Percentiles rank a stretch among this genome's conserved stretches.
phyloP scores from a whole-genome alignment of 2,113 vertebrate genomes.

The Uria aalge region DNA sequence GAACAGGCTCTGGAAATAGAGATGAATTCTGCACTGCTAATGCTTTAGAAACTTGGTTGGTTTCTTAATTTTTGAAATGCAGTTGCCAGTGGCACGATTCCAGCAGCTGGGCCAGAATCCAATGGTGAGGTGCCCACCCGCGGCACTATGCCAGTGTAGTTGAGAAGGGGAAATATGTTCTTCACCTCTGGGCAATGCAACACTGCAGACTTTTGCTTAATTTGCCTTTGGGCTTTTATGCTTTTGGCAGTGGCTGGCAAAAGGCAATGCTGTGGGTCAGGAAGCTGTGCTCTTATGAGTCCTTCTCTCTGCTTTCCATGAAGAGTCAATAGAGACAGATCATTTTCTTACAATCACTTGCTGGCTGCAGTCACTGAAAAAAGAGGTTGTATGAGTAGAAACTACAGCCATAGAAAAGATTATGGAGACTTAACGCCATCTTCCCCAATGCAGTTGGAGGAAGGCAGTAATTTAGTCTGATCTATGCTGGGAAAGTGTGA shows the following conservation, averaged over 20 bases:
- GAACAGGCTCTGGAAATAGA: not conserved
- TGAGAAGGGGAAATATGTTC: not conserved
- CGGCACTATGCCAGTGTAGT: not conserved
- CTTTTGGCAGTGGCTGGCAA: not conserved
- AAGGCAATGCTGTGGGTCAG: not conserved
- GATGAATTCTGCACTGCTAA: not conserved
- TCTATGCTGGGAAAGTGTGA: not conserved
- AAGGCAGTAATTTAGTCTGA: not conserved
- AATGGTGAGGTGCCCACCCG: not conserved
- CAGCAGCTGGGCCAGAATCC: not conserved
- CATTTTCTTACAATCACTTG: not conserved
- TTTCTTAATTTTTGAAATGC: not conserved
- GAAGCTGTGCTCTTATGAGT: not conserved
- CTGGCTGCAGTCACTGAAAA: not conserved
- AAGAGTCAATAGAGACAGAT: not conserved
- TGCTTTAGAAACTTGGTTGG: not conserved
- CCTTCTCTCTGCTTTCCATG: not conserved
- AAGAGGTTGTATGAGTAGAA: not conserved
- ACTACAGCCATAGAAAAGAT: too few relatives aligned
- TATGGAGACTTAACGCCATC: not conserved
- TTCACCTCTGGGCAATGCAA: not conserved
- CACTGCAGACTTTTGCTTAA: not conserved
- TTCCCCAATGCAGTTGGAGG: rapidly evolving
- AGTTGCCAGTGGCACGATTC: not conserved
- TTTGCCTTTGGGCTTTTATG: not conserved